phyloP scores from a whole-genome alignment of 2,113 vertebrate genomes.

The Anhinga anhinga region DNA sequence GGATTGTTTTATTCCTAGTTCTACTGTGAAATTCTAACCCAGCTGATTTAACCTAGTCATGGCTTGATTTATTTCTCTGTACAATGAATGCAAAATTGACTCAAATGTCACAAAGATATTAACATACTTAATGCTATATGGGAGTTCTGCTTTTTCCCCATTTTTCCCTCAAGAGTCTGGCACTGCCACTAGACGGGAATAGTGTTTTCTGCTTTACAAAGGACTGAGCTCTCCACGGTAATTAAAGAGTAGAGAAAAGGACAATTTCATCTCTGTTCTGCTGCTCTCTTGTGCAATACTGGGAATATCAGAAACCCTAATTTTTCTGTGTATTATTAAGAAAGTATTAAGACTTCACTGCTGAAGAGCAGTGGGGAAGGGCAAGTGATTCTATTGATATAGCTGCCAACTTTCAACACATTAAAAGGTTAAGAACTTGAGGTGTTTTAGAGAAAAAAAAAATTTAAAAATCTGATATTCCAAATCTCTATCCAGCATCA shows the following conservation, averaged over 20 bases:
- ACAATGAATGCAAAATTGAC: neutral
- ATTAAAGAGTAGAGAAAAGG: neutral
- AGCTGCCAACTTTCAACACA: neutral
- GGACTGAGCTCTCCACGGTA: neutral
- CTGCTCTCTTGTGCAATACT: neutral
- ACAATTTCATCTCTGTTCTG: neutral
- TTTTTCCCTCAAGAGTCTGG: neutral
- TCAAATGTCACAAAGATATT: neutral
- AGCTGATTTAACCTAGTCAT: neutral
- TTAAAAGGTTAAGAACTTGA: neutral
- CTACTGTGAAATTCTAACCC: neutral
- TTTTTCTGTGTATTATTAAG: neutral
- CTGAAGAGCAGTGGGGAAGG: neutral
- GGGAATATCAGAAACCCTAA: neutral
- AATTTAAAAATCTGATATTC: constrained; percentile 34
- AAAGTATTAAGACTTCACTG: neutral
- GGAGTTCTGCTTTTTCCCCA: neutral
- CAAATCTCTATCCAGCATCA: constrained; percentile 34
- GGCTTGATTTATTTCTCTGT: neutral
- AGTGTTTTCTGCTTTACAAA: neutral
- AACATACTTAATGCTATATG: neutral
- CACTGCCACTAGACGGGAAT: neutral
- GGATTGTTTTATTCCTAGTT: neutral
- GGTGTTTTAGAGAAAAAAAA: neutral
- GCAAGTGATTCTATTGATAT: neutral